Conservation (phyloP, 1,140 invertebrate genomes). For the Drosophila mojavensis region DNA sequence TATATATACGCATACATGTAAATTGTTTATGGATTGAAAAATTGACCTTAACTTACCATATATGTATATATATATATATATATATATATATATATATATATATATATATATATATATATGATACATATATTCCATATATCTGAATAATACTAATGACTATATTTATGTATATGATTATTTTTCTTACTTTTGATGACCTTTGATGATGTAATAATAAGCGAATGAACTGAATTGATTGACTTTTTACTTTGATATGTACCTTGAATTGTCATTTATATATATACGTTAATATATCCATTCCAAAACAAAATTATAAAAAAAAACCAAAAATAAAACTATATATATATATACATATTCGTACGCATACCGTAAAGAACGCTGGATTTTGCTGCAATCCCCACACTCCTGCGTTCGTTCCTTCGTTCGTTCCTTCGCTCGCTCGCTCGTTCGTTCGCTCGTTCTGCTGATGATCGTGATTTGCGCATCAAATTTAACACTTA, state of each 20-base stretch:
- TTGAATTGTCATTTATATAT: slow-evolving; percentile 54
- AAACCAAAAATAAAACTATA: too few relatives aligned
- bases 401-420: slow-evolving; percentile 51
- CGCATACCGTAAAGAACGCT: slow-evolving; percentile 40
- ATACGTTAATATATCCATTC: slow-evolving; percentile 32
- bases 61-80: too few relatives aligned
- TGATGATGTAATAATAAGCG: slow-evolving; percentile 79
- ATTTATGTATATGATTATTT: slow-evolving; percentile 70
- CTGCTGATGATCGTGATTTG: slow-evolving; percentile 81
- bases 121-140: slow-evolving; percentile 31
- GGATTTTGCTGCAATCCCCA: slow-evolving; percentile 59
- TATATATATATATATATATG: slow-evolving; percentile 53
- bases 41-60: slow-evolving; percentile 50
- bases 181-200: slow-evolving; percentile 78
- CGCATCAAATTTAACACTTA: slow-evolving; percentile 65
- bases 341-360: slow-evolving; percentile 52
- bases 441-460: slow-evolving; percentile 71
- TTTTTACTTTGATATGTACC: slow-evolving; percentile 78
- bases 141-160: slow-evolving; percentile 51
- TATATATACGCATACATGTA: slow-evolving; percentile 53
- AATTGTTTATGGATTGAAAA: slow-evolving; percentile 56
- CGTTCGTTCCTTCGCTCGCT: slow-evolving; percentile 62
- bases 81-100: too few relatives aligned
- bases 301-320: neutral
- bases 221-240: slow-evolving; percentile 78